Evolutionary conservation across 2,888 invertebrate species (phyloP), one percentile per base, ranked within the genome.

Genomic region (Agrochola lota): DNA sequence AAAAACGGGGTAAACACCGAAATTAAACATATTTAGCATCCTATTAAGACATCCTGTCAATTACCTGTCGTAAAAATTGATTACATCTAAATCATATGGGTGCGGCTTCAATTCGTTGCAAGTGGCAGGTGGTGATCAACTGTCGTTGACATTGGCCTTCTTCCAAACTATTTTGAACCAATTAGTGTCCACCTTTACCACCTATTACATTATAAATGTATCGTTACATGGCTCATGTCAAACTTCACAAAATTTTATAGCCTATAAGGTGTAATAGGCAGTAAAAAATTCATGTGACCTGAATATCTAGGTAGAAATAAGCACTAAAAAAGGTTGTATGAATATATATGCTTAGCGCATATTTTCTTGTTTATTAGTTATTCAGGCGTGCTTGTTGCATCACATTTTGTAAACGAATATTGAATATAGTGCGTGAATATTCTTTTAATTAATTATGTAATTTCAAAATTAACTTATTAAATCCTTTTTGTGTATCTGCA

Each of bases 131-230:
- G 86, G 84, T 78, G 86, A 81, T 88, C 84, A 87, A 87, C 82
- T 88, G 85, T 86, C 74, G 90, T 75, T 89, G 92, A 91, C 94
- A 92, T 92, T 94, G 94, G 89, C 93, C 93, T 92, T 93, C 90
- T 93, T 92, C 82, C 59, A 85, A 91, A 90, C 84, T 87, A 88
- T 89, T 91, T 91, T 85, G 79, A 86, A 76, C 87, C 90, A 92
- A 93, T 92, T 91, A 91, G 83, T 81, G 77, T 76, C 77, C 75
- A 78, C 84, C 78, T 82, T n/a, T 30, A 59, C 17, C 49, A 57
- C 60, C 30, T 71, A 81, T 87, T 86, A 84, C 84, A 83, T 73
- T 76, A 74, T 69, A 77, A 60, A 77, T 67, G 23, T 78, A 67
- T 83, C 66, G 46, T 40, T 74, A 69, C 43, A 62, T 71, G 63